Percentiles rank a stretch among this genome's conserved stretches.
Conservation (phyloP, 2,888 invertebrate genomes). For the Yponomeuta malinellus region DNA sequence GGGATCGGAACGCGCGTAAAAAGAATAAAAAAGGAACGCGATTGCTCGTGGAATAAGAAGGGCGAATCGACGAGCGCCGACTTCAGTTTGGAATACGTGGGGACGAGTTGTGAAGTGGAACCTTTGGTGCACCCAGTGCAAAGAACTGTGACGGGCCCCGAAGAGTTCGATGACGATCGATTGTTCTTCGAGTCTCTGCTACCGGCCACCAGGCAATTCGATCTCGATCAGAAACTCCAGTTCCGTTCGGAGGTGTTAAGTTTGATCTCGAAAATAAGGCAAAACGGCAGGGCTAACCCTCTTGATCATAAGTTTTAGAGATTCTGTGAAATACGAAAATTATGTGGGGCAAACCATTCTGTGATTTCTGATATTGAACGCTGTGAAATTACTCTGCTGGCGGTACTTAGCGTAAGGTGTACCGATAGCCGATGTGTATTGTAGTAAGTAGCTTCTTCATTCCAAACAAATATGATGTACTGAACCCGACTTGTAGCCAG, state of each 20-base stretch:
- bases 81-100: neutral
- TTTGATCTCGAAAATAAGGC: constrained; percentile 41
- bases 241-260: constrained; percentile 50
- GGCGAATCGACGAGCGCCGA: neutral
- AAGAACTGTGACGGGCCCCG: constrained; percentile 26
- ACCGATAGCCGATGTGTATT: too few relatives aligned
- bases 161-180: constrained; percentile 43
- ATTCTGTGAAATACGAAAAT: neutral
- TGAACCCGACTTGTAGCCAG: too few relatives aligned
- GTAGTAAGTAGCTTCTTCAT: too few relatives aligned
- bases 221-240: constrained; percentile 55
- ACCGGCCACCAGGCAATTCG: constrained; percentile 52
- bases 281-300: constrained; percentile 26
- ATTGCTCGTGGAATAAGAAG: neutral
- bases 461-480: too few relatives aligned
- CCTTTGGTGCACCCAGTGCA: constrained; percentile 14
- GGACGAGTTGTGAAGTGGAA: neutral
- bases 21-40: constrained; percentile 24
- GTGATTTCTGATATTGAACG: too few relatives aligned
- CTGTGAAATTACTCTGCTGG: too few relatives aligned
- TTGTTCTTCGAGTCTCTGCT: constrained; percentile 58
- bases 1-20: constrained; percentile 29
- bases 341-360: too few relatives aligned
- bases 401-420: too few relatives aligned
- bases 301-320: neutral